These are phyloP conservation scores for Clupea harengus DNA, from an alignment of 2,113 vertebrate genomes.

Conservation along the genomic window DNA sequence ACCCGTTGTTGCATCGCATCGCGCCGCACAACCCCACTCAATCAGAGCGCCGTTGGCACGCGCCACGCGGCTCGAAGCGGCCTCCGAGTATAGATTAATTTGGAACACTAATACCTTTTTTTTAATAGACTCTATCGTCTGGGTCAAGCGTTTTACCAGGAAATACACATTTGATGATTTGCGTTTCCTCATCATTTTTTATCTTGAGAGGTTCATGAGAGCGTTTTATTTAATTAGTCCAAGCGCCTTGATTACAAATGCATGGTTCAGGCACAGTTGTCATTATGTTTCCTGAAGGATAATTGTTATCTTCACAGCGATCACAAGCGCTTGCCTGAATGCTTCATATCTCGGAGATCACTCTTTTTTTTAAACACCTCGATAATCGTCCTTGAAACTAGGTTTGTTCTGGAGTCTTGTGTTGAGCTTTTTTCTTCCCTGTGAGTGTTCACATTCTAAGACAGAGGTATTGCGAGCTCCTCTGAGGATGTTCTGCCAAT, in stretches of 20 bases:
- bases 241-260: slow-evolving; percentile 57
- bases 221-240: slow-evolving; percentile 63
- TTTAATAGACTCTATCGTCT: slow-evolving; percentile 10
- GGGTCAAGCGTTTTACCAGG: slow-evolving; percentile 39
- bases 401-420: not conserved
- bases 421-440: not conserved
- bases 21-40: slow-evolving; percentile 62
- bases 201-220: slow-evolving; percentile 60
- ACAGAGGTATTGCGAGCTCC: not conserved
- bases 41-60: slow-evolving; percentile 60
- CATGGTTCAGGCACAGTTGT: slow-evolving; percentile 41
- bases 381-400: slow-evolving; percentile 11
- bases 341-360: slow-evolving; percentile 63
- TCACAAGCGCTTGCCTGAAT: slow-evolving; percentile 69
- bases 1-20: slow-evolving; percentile 66
- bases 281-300: slow-evolving; percentile 70
- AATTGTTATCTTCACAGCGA: slow-evolving; percentile 74
- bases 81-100: slow-evolving; percentile 29
- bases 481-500: not conserved
- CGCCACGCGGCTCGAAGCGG: slow-evolving; percentile 6
- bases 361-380: slow-evolving; percentile 2
- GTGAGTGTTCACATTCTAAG: not conserved
- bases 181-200: slow-evolving; percentile 59
- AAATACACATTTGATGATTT: slow-evolving; percentile 58
- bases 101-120: slow-evolving; percentile 29